Percentiles rank a stretch among this genome's conserved stretches.
phyloP scores from a whole-genome alignment of 92 coral and sea anemone species.

The Hydrozoanthus gracilis region DNA sequence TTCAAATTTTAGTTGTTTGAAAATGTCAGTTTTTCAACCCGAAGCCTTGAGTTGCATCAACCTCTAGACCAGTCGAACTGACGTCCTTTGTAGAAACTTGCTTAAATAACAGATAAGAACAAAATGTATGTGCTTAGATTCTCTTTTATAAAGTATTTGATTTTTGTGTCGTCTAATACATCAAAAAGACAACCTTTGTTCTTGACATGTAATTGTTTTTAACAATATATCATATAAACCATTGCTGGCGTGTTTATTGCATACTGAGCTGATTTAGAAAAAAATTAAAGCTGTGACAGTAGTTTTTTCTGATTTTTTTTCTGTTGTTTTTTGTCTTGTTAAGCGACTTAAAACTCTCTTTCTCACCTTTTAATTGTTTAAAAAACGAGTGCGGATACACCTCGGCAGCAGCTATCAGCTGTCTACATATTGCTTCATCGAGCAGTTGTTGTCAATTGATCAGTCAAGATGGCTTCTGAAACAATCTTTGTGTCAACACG shows the following conservation, averaged over 20 bases:
- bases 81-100: no score
- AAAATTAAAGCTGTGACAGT: not conserved
- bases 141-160: no score
- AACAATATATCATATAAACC: not conserved
- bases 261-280: conserved; percentile 11
- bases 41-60: no score
- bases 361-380: conserved; percentile 19
- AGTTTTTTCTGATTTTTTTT: conserved; percentile 2
- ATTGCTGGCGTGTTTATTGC: conserved; percentile 33
- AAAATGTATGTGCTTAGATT: no score
- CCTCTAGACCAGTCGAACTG: no score
- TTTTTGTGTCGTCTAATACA: no score
- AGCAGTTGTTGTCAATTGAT: conserved; percentile 35
- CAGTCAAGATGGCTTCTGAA: conserved; percentile 6
- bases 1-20: no score
- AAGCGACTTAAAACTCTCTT: not conserved
- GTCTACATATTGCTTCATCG: conserved; percentile 31
- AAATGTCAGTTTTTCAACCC: no score
- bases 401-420: conserved; percentile 26
- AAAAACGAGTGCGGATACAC: not conserved
- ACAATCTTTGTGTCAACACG: conserved; percentile 23
- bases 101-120: no score
- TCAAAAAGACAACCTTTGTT: no score
- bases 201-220: not conserved
- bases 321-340: not conserved